Percentiles rank a stretch among this genome's conserved stretches.
phyloP scores from a whole-genome alignment of 2,113 vertebrate species.

The Laticauda laticaudata region DNA sequence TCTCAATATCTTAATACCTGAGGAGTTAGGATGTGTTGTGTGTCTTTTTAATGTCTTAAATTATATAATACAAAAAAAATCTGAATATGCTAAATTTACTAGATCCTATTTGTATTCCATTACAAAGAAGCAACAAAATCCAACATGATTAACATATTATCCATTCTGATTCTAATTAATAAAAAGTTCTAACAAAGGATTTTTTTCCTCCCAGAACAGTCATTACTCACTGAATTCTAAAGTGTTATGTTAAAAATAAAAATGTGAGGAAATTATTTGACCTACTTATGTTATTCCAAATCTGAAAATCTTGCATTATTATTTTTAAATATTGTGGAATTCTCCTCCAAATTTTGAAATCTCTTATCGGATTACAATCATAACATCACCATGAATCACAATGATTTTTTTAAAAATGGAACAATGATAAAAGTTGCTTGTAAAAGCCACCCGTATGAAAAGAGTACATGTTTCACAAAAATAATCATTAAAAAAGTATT shows the following conservation, averaged over 20 bases:
- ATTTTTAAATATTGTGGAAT: conserved; percentile 67
- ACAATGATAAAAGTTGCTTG: conserved; percentile 77
- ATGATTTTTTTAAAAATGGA: conserved; percentile 67
- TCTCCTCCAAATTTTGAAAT: conserved; percentile 68
- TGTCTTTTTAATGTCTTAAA: not conserved
- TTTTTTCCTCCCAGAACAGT: conserved; percentile 31
- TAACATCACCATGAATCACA: conserved; percentile 75
- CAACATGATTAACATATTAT: conserved; percentile 25
- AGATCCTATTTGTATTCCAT: conserved; percentile 45
- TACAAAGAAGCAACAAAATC: conserved; percentile 62
- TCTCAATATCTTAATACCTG: conserved; percentile 77
- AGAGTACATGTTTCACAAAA: conserved; percentile 82
- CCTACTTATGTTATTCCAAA: conserved; percentile 56
- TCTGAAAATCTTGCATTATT: conserved; percentile 55
- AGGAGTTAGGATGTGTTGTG: conserved; percentile 69
- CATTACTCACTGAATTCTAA: conserved; percentile 24
- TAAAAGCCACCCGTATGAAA: conserved; percentile 84
- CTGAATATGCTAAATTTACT: conserved; percentile 46
- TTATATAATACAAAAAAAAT: conserved; percentile 60
- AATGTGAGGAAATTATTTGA: conserved; percentile 60
- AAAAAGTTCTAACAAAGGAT: conserved; percentile 40
- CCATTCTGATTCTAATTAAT: conserved; percentile 45
- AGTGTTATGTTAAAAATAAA: conserved; percentile 44
- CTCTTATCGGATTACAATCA: conserved; percentile 70
- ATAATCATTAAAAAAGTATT: conserved; percentile 84